Conservation (phyloP, 2,797 vertebrate genomes). For the Carapus acus region DNA sequence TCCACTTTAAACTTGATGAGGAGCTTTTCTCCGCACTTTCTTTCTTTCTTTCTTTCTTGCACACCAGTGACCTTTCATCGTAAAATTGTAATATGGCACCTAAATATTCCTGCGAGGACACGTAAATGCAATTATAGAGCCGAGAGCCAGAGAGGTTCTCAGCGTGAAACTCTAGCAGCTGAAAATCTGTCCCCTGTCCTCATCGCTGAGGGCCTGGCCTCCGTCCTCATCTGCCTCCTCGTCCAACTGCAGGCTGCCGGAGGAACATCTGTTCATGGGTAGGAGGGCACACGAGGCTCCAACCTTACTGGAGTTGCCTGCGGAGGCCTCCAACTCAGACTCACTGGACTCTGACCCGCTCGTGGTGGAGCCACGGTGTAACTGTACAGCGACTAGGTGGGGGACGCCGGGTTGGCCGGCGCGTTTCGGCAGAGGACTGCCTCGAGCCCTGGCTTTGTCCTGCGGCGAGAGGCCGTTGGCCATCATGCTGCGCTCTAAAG, state of each 20-base stretch:
- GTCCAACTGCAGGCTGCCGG: conserved; percentile 79
- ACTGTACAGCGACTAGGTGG: conserved; percentile 73
- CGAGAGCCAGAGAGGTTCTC: conserved; percentile 1
- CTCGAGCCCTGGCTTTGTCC: conserved; percentile 55
- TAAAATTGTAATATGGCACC: conserved; percentile 58
- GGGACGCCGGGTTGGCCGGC: conserved; percentile 27
- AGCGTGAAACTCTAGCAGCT: conserved; percentile 65
- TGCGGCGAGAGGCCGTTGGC: conserved; percentile 75
- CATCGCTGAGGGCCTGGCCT: conserved; percentile 76
- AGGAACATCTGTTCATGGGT: conserved; percentile 75
- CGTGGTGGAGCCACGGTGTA: conserved; percentile 80
- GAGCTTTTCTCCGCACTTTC: neutral
- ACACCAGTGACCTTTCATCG: conserved; percentile 4
- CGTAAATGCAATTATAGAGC: conserved; percentile 12
- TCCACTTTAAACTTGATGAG: conserved; percentile 6
- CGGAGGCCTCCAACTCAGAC: conserved; percentile 74
- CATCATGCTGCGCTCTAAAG: conserved; percentile 72
- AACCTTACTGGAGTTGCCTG: conserved; percentile 58
- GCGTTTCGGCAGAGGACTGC: conserved; percentile 33
- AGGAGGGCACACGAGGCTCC: conserved; percentile 64
- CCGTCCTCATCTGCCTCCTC: conserved; percentile 77
- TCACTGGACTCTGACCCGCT: conserved; percentile 90
- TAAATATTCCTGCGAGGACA: conserved; percentile 24
- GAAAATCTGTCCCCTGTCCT: conserved; percentile 75
- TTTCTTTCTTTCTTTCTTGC: conserved; percentile 2